phyloP scores from a whole-genome alignment of 2,888 invertebrate species.

The Drosophila borealis region DNA sequence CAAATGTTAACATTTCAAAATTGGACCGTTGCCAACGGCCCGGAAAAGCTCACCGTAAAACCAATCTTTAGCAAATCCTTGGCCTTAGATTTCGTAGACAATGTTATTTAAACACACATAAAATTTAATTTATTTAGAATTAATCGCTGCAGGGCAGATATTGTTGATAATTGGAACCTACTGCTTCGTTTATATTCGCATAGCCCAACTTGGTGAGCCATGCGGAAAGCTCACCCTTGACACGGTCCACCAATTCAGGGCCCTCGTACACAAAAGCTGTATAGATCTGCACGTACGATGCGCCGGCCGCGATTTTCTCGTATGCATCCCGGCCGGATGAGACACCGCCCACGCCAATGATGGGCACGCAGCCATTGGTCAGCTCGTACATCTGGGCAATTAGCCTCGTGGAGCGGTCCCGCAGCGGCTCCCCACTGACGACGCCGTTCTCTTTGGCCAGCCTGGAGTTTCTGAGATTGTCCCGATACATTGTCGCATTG shows the following conservation, averaged over 20 bases:
- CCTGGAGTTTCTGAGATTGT: constrained; percentile 87
- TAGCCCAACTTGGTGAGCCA: constrained; percentile 89
- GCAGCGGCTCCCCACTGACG: constrained; percentile 96
- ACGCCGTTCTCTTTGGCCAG: constrained; percentile 91
- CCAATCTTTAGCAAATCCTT: not conserved
- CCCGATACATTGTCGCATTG: constrained; percentile 94
- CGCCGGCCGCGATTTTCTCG: constrained; percentile 97
- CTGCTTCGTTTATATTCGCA: constrained; percentile 89
- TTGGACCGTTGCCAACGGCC: not conserved
- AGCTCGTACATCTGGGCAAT: constrained; percentile 94
- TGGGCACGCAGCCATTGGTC: constrained; percentile 93
- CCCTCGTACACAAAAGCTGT: constrained; percentile 94
- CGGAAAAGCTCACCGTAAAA: not conserved
- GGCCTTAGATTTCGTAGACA: too few species aligned
- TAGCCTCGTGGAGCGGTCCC: constrained; percentile 91
- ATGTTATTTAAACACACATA: not conserved
- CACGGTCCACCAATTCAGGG: constrained; percentile 91
- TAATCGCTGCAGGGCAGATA: constrained; percentile 54
- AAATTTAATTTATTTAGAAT: not conserved
- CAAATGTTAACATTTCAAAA: not conserved
- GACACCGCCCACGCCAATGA: constrained; percentile 99
- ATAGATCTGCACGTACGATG: constrained; percentile 95
- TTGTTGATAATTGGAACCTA: constrained; percentile 87
- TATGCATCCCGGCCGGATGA: constrained; percentile 95
- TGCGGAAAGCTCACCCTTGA: constrained; percentile 92